Evolutionary conservation across 2,888 invertebrate species (phyloP).

Genomic region (Nomada fucata): DNA sequence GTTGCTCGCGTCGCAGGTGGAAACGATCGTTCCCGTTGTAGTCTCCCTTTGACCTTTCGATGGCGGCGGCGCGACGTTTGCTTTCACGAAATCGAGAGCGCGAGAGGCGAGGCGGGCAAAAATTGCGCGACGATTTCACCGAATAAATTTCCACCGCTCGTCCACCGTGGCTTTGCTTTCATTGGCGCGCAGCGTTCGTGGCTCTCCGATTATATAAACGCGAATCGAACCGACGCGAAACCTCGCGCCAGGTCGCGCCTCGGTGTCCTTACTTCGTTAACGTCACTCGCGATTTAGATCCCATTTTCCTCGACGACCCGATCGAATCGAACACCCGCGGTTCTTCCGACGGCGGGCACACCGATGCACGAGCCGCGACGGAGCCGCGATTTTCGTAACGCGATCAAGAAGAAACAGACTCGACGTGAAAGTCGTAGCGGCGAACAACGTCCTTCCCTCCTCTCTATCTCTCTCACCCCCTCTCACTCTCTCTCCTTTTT

Average conservation of each 20-base stretch:
- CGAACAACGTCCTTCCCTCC: slow-evolving; percentile 39
- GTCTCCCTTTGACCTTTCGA: background rate
- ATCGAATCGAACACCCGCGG: background rate
- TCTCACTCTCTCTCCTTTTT: background rate
- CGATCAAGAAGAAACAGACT: slow-evolving; percentile 62
- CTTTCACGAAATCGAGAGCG: slow-evolving; percentile 29
- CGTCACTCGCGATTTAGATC: background rate
- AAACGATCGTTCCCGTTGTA: too few relatives aligned
- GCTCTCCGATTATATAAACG: slow-evolving; percentile 1
- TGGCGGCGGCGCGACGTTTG: too few relatives aligned
- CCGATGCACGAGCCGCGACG: slow-evolving; percentile 12
- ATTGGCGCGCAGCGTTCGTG: background rate
- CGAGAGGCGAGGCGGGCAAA: background rate
- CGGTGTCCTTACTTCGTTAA: background rate
- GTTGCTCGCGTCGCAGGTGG: too few relatives aligned
- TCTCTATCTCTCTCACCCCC: slow-evolving; percentile 9
- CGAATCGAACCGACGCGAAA: background rate
- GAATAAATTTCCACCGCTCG: background rate
- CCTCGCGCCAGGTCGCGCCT: background rate
- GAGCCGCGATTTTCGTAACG: slow-evolving; percentile 64
- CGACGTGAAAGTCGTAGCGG: slow-evolving; percentile 65
- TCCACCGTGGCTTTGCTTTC: background rate
- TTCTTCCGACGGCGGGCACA: background rate
- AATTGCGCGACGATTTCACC: slow-evolving; percentile 24
- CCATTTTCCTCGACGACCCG: background rate